These are phyloP conservation scores for Linnaemya vulpina DNA, from an alignment of 2,888 invertebrate species.

Conservation along the genomic window DNA sequence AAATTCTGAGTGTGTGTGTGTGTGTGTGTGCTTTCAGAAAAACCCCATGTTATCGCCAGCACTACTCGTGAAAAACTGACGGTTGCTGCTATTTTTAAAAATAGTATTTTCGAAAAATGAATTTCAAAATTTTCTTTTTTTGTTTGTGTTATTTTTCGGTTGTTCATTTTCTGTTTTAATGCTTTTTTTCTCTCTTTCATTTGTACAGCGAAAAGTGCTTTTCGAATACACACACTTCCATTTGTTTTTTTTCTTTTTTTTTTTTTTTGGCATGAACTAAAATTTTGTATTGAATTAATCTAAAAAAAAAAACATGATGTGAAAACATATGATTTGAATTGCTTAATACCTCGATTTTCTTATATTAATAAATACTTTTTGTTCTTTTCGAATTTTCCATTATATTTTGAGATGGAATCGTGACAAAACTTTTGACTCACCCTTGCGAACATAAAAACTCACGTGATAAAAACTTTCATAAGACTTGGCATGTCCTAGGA, in stretches of 20 bases:
- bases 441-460: not conserved
- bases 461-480: not conserved
- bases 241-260: no score
- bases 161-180: slow-evolving; percentile 45
- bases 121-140: slow-evolving; percentile 56
- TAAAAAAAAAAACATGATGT: slow-evolving; percentile 34
- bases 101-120: slow-evolving; percentile 70
- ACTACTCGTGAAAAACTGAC: slow-evolving; percentile 82
- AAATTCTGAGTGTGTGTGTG: slow-evolving; percentile 17
- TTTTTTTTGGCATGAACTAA: slow-evolving; percentile 64
- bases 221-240: slow-evolving; percentile 18
- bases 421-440: not conserved
- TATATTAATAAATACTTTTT: not conserved
- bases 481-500: no score
- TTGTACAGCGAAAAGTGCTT: slow-evolving; percentile 1
- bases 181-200: slow-evolving; percentile 1
- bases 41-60: slow-evolving; percentile 76
- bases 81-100: slow-evolving; percentile 81
- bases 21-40: slow-evolving; percentile 9
- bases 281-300: slow-evolving; percentile 39
- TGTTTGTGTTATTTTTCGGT: slow-evolving; percentile 32
- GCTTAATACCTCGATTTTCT: not conserved
- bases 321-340: slow-evolving; percentile 35
- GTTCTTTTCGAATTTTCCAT: not conserved
- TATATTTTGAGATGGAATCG: not conserved